Conservation (phyloP, 1,140 invertebrate species). For the Brachystomella parvula region DNA sequence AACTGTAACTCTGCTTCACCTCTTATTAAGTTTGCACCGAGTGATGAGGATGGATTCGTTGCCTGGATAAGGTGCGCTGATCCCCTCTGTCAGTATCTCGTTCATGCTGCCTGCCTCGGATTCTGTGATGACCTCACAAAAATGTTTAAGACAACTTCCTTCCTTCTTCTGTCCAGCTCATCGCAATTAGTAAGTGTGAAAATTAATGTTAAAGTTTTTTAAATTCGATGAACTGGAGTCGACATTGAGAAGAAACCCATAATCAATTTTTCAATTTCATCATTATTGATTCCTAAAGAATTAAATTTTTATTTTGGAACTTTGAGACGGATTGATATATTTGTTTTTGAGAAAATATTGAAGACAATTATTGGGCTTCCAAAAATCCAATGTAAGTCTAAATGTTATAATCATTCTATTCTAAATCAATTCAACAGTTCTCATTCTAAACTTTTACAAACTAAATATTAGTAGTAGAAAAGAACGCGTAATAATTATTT, state of each 20-base stretch:
- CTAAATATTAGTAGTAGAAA: no score
- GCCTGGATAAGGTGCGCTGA: conserved; percentile 2
- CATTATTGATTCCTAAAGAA: neutral
- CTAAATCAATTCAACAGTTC: no score
- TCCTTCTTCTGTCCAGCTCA: neutral
- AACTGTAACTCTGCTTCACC: neutral
- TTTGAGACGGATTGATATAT: neutral
- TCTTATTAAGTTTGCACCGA: no score
- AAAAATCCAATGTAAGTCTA: no score
- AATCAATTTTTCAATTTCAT: neutral
- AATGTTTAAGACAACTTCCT: neutral
- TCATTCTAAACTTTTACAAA: no score
- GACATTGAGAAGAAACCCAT: neutral
- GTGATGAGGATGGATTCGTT: neutral
- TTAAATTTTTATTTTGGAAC: neutral
- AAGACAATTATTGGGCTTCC: no score
- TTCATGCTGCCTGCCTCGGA: conserved; percentile 10
- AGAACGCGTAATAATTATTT: no score
- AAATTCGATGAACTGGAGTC: neutral
- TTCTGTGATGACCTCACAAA: neutral
- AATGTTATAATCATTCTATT: no score
- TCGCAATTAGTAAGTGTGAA: neutral
- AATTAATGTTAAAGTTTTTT: neutral
- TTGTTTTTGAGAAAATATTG: neutral
- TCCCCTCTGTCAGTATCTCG: conserved; percentile 5